Evolutionary conservation across 2,797 vertebrate species (phyloP), one percentile per base, ranked within the genome.

Genomic region (Etheostoma nigrum): DNA sequence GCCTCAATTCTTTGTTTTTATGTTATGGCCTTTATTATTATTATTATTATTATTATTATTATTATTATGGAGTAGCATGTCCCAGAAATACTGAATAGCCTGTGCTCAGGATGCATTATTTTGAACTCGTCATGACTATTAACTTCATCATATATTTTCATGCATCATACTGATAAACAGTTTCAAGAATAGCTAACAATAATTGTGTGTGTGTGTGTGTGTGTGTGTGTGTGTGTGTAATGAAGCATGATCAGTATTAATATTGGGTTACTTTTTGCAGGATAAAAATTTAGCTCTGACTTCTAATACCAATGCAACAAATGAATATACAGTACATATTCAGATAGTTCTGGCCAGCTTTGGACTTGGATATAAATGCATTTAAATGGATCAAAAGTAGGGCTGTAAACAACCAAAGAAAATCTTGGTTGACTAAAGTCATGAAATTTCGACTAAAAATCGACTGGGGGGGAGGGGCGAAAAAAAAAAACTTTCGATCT

Each of bases 111-210:
- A 42, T 61, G 27, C 27, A 33, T 76, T 2, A 63, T 69, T 64
- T 73, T 79, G 14, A 75, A 62, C 45, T 72, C 54, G 44, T 72
- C 0, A 13, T 30, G 16, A 67, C 7, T 58, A n/a, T 42, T 51
- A 48, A 55, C 44, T 45, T 6, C 13, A 4, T 75, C 5, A 18
- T 63, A 45, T 33, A 52, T 64, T 76, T 60, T 7, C 44, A 66
- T 67, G 11, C 52, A 53, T 49, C 52, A 63, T 14, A 30, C 19
- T 44, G 1, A 19, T 27, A 23, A 42, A 70, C 53, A 69, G 36
- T 4, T 33, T 57, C 18, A 23, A 33, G 23, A 79, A 67, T 27
- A 72, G 11, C 66, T 30, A 21, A 16, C 55, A 70, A 48, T 71
- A 77, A 4, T 9, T n/a, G 48, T 11, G 19, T 19, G 9, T 51